A percentile compares a stretch with the other conserved stretches of the same genome.
These are phyloP conservation scores for Acestrorhynchus altus DNA, from an alignment of 2,797 vertebrate genomes.

Conservation along the genomic window DNA sequence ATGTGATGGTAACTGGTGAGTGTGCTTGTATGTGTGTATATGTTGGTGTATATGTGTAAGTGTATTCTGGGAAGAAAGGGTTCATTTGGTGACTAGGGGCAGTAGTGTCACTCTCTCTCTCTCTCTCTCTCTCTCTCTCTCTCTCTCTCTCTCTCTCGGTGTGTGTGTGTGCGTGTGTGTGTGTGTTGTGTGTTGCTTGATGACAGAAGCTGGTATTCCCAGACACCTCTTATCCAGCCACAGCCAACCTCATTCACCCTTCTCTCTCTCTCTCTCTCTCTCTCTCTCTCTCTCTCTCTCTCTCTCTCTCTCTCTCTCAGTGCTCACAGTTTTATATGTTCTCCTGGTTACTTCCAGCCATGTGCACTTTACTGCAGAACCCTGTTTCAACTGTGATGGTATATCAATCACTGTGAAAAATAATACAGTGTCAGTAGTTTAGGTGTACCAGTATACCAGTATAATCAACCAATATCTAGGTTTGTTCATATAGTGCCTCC, in stretches of 20 bases:
- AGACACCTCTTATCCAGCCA: not conserved
- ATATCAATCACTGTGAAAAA: too few species aligned
- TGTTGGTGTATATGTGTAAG: not conserved
- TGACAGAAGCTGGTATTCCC: not conserved
- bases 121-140: not conserved
- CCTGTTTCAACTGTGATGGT: too few species aligned
- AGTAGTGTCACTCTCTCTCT: not conserved
- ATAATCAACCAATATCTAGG: too few species aligned
- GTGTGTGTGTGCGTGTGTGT: slow-evolving; percentile 4
- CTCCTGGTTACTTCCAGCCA: too few species aligned
- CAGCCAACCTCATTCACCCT: not conserved
- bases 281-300: not conserved
- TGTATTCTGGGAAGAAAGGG: slow-evolving; percentile 25
- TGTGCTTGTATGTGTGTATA: not conserved
- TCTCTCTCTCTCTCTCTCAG: not conserved
- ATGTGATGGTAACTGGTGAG: not conserved
- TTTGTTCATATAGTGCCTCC: too few species aligned
- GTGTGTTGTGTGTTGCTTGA: not conserved
- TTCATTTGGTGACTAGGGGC: not conserved
- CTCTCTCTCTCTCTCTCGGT: too few species aligned
- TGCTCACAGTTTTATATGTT: too few species aligned
- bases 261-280: not conserved
- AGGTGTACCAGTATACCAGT: too few species aligned
- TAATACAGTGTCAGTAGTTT: too few species aligned
- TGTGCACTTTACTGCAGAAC: too few species aligned